A percentile compares a stretch with the other conserved stretches of the same genome.
phyloP scores from a whole-genome alignment of 2,888 invertebrate genomes.

The Tromatobia lineatoria region DNA sequence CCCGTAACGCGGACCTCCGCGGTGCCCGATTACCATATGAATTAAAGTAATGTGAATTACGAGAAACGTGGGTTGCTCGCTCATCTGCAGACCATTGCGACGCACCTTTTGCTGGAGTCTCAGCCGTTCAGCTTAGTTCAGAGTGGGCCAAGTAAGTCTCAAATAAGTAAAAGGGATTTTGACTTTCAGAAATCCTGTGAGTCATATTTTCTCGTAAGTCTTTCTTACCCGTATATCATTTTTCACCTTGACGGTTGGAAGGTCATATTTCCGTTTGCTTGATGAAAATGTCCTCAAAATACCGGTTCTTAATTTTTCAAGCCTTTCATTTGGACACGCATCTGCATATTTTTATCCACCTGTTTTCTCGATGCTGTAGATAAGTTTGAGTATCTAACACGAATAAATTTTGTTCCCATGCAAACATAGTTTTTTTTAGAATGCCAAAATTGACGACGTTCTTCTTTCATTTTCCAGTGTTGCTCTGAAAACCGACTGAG shows the following conservation, averaged over 20 bases:
- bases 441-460: background rate
- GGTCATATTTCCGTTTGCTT: too few relatives aligned
- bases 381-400: too few relatives aligned
- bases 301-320: too few relatives aligned
- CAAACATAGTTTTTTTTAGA: too few relatives aligned
- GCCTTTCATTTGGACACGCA: too few relatives aligned
- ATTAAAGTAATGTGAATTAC: conserved; percentile 93
- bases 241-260: too few relatives aligned
- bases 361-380: too few relatives aligned
- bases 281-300: too few relatives aligned
- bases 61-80: conserved; percentile 74
- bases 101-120: conserved; percentile 53
- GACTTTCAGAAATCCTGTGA: background rate
- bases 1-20: conserved; percentile 77
- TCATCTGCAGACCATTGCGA: background rate
- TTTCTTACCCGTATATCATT: background rate
- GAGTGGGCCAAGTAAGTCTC: conserved; percentile 28
- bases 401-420: background rate
- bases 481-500: background rate
- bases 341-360: too few relatives aligned
- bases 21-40: conserved; percentile 91
- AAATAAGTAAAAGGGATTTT: conserved; percentile 23
- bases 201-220: background rate
- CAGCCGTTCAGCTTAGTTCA: conserved; percentile 54
- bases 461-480: background rate